phyloP scores from a whole-genome alignment of 2,113 vertebrate genomes.

The Charadrius vociferus region DNA sequence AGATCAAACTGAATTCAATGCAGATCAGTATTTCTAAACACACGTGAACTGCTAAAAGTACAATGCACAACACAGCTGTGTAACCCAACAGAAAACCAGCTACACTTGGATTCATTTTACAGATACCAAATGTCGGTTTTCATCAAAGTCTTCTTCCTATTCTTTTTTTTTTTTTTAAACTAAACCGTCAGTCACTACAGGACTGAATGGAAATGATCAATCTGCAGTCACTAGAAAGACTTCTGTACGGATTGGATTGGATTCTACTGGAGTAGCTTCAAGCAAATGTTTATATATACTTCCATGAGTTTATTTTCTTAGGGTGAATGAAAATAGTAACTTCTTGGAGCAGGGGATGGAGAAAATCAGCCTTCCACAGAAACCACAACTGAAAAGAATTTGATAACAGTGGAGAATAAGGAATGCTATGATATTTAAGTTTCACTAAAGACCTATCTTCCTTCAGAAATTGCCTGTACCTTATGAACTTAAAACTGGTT shows the following conservation, averaged over 20 bases:
- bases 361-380: conserved; percentile 17
- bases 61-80: background rate
- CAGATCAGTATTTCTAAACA: background rate
- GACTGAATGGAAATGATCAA: conserved; percentile 26
- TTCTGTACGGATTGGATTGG: background rate
- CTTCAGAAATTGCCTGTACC: background rate
- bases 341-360: conserved; percentile 6
- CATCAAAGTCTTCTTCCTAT: background rate
- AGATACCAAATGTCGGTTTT: background rate
- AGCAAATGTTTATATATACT: conserved; percentile 42
- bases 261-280: background rate
- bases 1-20: background rate
- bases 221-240: conserved; percentile 2
- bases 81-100: background rate
- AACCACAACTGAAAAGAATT: conserved; percentile 30
- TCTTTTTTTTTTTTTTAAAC: background rate
- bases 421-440: background rate
- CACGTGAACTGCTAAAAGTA: background rate
- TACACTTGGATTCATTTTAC: background rate
- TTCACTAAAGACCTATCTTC: background rate
- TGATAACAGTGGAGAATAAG: background rate
- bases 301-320: conserved; percentile 45
- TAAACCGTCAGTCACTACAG: background rate
- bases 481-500: background rate
- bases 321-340: conserved; percentile 35